Evolutionary conservation across 53 echinoderm and acorn worm genomes (phyloP).

Genomic region (Hippasteria phrygiana): DNA sequence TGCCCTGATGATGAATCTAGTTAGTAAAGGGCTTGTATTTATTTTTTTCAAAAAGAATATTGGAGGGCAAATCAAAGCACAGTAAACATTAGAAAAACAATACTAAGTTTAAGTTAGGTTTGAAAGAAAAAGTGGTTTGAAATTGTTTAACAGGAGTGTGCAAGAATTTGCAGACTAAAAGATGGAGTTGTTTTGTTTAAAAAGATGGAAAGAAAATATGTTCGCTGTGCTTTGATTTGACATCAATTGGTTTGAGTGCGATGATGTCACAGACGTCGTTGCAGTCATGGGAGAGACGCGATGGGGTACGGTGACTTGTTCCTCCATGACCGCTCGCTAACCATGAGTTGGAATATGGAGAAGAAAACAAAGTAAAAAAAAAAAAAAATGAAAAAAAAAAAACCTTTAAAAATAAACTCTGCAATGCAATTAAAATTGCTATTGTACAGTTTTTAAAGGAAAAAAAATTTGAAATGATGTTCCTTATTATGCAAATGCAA

Average conservation of each 20-base stretch:
- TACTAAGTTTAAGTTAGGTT: not conserved
- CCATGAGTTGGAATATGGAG: slow-evolving; percentile 27
- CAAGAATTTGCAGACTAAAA: too few species aligned
- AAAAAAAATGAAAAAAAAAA: not conserved
- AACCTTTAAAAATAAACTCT: slow-evolving; percentile 6
- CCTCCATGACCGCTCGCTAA: slow-evolving; percentile 45
- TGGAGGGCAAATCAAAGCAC: not conserved
- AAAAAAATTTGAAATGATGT: not conserved
- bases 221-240: not conserved
- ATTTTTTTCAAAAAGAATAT: not conserved
- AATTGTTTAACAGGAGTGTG: too few species aligned
- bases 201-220: not conserved
- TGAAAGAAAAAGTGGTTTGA: not conserved
- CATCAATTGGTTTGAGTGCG: not conserved
- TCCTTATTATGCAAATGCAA: slow-evolving; percentile 66
- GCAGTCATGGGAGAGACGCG: slow-evolving; percentile 29
- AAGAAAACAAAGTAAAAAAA: not conserved
- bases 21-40: not conserved
- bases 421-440: slow-evolving; percentile 42
- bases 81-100: not conserved
- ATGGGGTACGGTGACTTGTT: slow-evolving; percentile 20
- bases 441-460: slow-evolving; percentile 25
- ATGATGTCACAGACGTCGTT: slow-evolving; percentile 2
- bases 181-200: not conserved
- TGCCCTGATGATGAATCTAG: slow-evolving; percentile 3